Evolutionary conservation across 2,888 invertebrate genomes (phyloP), one percentile per base, ranked within the genome.

Genomic region (Thymelicus sylvestris): DNA sequence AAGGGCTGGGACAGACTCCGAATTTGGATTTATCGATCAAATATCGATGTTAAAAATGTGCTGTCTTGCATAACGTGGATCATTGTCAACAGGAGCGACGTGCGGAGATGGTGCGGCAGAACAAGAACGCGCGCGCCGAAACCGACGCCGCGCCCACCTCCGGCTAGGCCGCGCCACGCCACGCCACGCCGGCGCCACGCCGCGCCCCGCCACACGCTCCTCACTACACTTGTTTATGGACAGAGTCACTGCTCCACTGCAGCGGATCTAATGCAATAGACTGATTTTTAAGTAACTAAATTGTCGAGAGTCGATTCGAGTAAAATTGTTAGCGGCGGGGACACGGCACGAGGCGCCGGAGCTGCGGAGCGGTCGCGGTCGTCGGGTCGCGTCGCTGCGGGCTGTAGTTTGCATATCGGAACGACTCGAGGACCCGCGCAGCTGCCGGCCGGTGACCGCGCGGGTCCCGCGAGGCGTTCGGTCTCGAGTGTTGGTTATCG

Each of bases 101-200:
- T 86, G 98, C 98, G 66, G 98, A 98, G 90, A 91, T 97, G 82
- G 98, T 98, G 80, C 97, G 98, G 83, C 97, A 97, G 94, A 98
- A 98, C 92, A 98, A 98, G 94, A 96, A 96, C 82, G 95, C 95
- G 75, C 93, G 92, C 85, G 92, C 95, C 70, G 95, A 95, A 80
- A 93, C 93, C 86, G 94, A 95, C 79, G 93, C 94, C 81, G 94
- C 95, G 82, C 95, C 96, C 82, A 95, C 95, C 81, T 96, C 96
- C 82, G 74, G 74, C 69, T 79, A 79, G 75, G 77, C 77, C 74
- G 76, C 77, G 74, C 72, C 66, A 66, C 76, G 31, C 75, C 66
- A 62, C 59, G 52, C 64, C 61, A 10, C 64, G 31, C 71, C 60
- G 39, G 1, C 73, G 59, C 67, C 31, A 69, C 63, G 71, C 65